Evolutionary conservation across 2,888 invertebrate species (phyloP).

Genomic region (Drosophila robusta): DNA sequence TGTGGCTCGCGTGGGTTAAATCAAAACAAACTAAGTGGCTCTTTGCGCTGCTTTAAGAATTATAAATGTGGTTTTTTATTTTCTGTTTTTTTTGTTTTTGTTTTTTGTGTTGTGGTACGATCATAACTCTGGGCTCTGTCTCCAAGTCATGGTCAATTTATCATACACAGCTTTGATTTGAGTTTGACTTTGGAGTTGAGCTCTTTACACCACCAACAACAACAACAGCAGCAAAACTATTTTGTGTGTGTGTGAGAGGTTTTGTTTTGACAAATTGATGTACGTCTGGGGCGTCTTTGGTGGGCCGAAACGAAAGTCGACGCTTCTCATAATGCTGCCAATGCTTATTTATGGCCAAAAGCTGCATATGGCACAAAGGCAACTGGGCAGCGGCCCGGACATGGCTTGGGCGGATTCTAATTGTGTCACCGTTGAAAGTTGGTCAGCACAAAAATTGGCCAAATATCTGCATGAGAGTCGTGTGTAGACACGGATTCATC

Average conservation of each 20-base stretch:
- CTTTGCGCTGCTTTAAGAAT: conserved; percentile 49
- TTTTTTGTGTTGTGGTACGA: conserved; percentile 22
- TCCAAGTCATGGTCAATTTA: conserved; percentile 74
- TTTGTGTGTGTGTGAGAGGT: not conserved
- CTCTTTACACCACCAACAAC: conserved; percentile 20
- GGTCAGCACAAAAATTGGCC: conserved; percentile 29
- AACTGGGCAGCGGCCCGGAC: not conserved
- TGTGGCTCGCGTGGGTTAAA: conserved; percentile 68
- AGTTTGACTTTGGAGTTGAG: conserved; percentile 14
- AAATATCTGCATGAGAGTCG: conserved; percentile 39
- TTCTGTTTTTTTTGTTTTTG: conserved; percentile 14
- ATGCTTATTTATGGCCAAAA: conserved; percentile 60
- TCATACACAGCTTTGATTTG: conserved; percentile 63
- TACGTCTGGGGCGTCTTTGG: conserved; percentile 54
- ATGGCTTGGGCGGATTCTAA: conserved; percentile 54
- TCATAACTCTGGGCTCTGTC: conserved; percentile 35
- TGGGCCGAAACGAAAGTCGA: conserved; percentile 61
- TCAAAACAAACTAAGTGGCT: conserved; percentile 77
- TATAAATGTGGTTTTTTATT: conserved; percentile 58
- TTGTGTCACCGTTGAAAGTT: conserved; percentile 76
- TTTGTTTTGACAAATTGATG: conserved; percentile 69
- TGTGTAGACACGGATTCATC: conserved; percentile 36
- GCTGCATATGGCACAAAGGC: conserved; percentile 3
- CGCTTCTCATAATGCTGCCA: conserved; percentile 24
- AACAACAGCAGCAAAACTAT: not conserved